Percentiles rank a stretch among this genome's conserved stretches.
Conservation (phyloP, 2,797 vertebrate species). For the Aplochiton taeniatus region DNA sequence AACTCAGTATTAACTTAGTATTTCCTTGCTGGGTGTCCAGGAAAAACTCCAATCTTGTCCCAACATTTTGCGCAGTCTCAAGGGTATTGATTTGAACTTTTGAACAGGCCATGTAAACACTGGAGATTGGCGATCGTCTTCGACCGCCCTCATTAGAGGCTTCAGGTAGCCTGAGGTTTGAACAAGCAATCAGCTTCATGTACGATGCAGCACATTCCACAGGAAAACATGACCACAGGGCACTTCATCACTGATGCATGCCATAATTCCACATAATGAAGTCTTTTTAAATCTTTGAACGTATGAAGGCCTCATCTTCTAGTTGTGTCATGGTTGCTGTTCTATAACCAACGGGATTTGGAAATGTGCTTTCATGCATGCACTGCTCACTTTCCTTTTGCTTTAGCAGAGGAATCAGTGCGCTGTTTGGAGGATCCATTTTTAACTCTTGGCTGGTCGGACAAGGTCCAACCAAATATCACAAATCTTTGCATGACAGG, state of each 20-base stretch:
- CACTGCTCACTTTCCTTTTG: constrained; percentile 20
- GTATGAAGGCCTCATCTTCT: not conserved
- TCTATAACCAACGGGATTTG: not conserved
- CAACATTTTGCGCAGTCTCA: too few species aligned
- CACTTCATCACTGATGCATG: not conserved
- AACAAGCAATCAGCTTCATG: not conserved
- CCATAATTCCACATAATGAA: not conserved
- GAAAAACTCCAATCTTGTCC: too few species aligned
- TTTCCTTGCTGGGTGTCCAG: too few species aligned
- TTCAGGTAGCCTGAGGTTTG: constrained; percentile 4
- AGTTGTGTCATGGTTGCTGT: not conserved
- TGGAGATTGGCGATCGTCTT: constrained; percentile 4
- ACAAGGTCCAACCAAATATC: constrained; percentile 19
- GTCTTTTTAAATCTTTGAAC: not conserved
- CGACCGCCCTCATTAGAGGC: not conserved
- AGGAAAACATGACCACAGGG: not conserved
- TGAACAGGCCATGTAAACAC: constrained; percentile 31
- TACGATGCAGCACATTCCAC: not conserved
- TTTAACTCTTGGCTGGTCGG: constrained; percentile 32
- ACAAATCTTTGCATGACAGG: constrained; percentile 13
- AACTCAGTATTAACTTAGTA: too few species aligned
- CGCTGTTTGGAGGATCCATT: not conserved
- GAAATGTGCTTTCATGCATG: not conserved
- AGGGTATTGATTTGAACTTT: constrained; percentile 1
- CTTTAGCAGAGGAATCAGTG: constrained; percentile 36